Percentiles rank a stretch among this genome's conserved stretches.
These are phyloP conservation scores for Heterodera carotae DNA, from an alignment of 1,140 invertebrate genomes.

Conservation along the genomic window DNA sequence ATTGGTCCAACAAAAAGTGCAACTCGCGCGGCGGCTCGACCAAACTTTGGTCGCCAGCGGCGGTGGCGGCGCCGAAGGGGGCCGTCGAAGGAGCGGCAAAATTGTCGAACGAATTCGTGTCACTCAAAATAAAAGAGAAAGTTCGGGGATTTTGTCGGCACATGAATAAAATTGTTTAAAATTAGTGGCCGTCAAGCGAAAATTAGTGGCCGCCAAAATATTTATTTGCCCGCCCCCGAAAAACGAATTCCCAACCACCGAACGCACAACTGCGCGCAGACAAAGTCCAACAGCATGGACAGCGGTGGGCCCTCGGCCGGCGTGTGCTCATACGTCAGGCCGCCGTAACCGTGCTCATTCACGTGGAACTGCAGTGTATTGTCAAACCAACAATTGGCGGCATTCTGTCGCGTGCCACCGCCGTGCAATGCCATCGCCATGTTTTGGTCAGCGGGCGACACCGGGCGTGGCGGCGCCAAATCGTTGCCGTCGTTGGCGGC, in stretches of 20 bases:
- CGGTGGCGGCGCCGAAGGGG: too few species aligned
- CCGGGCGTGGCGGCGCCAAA: not conserved
- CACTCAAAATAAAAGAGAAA: constrained; percentile 27
- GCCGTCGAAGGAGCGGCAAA: too few species aligned
- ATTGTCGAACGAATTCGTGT: constrained; percentile 19
- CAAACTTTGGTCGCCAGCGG: not conserved
- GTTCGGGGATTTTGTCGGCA: too few species aligned
- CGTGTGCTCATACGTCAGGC: constrained; percentile 90
- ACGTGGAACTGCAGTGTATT: constrained; percentile 72
- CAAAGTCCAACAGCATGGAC: constrained; percentile 79
- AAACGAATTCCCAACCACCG: too few species aligned
- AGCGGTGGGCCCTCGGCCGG: constrained; percentile 87
- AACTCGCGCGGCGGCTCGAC: constrained; percentile 48
- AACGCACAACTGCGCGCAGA: constrained; percentile 70
- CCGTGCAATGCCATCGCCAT: constrained; percentile 75
- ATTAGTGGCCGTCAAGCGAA: too few species aligned
- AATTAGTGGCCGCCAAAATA: too few species aligned
- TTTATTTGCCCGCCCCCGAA: too few species aligned
- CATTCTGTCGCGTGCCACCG: constrained; percentile 73
- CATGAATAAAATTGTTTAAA: too few species aligned
- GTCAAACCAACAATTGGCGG: constrained; percentile 83
- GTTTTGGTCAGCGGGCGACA: constrained; percentile 68
- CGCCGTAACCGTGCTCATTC: constrained; percentile 79
- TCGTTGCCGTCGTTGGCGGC: too few species aligned
- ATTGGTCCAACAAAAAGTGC: constrained; percentile 54